Base-by-base conservation (phyloP, 2,797 vertebrate species). In the Melanotaenia maccullochi region DNA sequence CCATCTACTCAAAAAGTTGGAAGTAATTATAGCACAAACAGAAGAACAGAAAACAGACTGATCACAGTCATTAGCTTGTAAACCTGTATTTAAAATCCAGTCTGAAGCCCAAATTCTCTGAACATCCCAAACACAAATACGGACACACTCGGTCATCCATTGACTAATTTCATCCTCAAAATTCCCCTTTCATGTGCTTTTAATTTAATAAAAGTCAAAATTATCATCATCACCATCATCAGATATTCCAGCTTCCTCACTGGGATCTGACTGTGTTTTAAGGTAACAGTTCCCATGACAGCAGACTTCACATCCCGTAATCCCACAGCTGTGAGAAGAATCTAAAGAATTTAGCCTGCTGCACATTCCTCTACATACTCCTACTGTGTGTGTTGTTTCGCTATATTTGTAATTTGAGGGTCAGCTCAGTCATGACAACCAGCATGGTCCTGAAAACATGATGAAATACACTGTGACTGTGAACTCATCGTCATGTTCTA, bases 271-370 rank as follows among this genome's bases (percentile, higher is more conserved):
- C 14, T 59, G 67, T 6, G 33, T 60, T 6, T 33, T 51, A 32
- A 78, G 25, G 9, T 18, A 60, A 60, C 54, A 44, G 63, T 72
- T 78, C 76, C 76, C 78, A 73, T 24, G 60, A 44, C 55, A 40
- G 59, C 51, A 64, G 67, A 74, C 57, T 79, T 75, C 66, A 84
- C 75, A 71, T 80, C 78, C 72, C 73, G 76, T 85, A 73, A 85
- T 86, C 52, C 82, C 9, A 3, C 54, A 70, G 59, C 65, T 57
- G 65, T 58, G 69, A 28, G 55, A 28, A 60, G 80, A 83, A 79
- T 89, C 32, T 68, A 40, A 78, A 74, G 82, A 87, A 89, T 82
- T 78, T 64, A 66, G 40, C 76, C 76, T 60, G 81, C 74, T 80
- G 78, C 81, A 73, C 78, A 83, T 83, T 88, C 79, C 81, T 60